Evolutionary conservation across 2,888 invertebrate genomes (phyloP), one percentile per base, ranked within the genome.

Genomic region (Cerceris ruficornis): DNA sequence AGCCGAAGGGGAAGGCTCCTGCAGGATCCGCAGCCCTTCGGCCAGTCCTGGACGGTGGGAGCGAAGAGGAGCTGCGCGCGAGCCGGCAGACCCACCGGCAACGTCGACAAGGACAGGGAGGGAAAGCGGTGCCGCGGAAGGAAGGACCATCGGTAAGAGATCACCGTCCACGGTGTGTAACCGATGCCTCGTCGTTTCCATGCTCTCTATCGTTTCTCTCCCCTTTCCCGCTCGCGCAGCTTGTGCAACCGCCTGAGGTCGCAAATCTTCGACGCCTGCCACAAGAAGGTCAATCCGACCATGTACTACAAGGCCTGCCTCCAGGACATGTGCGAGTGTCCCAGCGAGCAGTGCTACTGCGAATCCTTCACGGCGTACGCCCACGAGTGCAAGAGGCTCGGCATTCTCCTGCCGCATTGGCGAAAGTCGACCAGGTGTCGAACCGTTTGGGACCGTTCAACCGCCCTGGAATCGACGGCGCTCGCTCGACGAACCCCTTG

Each of bases 41-140:
- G 97, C 4, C 94, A 96, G 62, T 97, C 98, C 5, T 99, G 98
- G 98, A 95, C 97, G 67, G 96, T 98, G 0, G 98, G 98, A 0
- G 96, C 96, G 0, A 95, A 95, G 76, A 95, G 95, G 70, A 95
- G 95, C 5, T 97, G 97, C 89, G 86, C 88, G 62, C 78, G 87
- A n/a, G 93, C 84, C 93, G 4, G 28, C 28, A 94, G 86, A 93
- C 91, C 75, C 86, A 4, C 28, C 28, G 93, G 82, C 93, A 94
- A 81, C 72, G 85, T 69, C 88, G 93, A 62, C 93, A 93, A 76
- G 6, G 86, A 88, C 8, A 86, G 85, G 60, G 93, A 76, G 6
- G 86, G 87, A 8, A 86, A 85, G 60, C 90, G 90, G 2, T 93
- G 94, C 68, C 86, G 87, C 65, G 86, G 87, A n/a, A 87, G 88